Evolutionary conservation across 2,888 invertebrate genomes (phyloP).

Genomic region (Macrosiphum euphorbiae): DNA sequence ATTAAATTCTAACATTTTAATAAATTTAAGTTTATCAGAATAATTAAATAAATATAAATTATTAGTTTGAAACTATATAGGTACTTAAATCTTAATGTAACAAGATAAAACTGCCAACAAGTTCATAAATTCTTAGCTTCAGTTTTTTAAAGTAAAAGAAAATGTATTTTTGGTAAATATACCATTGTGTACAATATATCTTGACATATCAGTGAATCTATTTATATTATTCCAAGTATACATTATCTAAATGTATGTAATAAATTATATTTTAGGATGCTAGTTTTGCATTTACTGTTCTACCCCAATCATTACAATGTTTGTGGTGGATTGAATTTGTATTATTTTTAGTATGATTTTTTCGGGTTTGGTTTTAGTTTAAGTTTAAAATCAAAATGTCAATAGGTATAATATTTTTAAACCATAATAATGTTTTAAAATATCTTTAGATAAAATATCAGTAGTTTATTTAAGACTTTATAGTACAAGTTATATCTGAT

Average conservation of each 20-base stretch:
- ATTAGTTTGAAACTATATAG: too few relatives aligned
- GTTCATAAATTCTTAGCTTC: neutral
- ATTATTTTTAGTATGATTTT: neutral
- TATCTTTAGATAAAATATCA: neutral
- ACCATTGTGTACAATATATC: neutral
- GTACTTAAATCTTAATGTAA: neutral
- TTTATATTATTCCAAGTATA: neutral
- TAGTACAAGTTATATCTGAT: neutral
- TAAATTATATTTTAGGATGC: neutral
- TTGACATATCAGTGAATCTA: neutral
- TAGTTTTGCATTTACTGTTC: neutral
- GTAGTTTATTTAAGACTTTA: neutral
- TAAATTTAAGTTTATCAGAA: too few relatives aligned
- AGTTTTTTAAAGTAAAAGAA: neutral
- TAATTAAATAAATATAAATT: too few relatives aligned
- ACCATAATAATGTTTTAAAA: neutral
- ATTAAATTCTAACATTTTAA: too few relatives aligned
- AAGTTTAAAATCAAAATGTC: neutral
- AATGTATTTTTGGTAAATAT: neutral
- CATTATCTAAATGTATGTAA: neutral
- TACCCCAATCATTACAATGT: neutral
- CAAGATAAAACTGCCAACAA: neutral
- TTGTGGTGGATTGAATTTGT: neutral
- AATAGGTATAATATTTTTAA: neutral
- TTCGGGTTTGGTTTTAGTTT: neutral